Percentiles rank a stretch among this genome's conserved stretches.
These are phyloP conservation scores for Amphipoea lucens DNA, from an alignment of 2,888 invertebrate genomes.

Conservation along the genomic window DNA sequence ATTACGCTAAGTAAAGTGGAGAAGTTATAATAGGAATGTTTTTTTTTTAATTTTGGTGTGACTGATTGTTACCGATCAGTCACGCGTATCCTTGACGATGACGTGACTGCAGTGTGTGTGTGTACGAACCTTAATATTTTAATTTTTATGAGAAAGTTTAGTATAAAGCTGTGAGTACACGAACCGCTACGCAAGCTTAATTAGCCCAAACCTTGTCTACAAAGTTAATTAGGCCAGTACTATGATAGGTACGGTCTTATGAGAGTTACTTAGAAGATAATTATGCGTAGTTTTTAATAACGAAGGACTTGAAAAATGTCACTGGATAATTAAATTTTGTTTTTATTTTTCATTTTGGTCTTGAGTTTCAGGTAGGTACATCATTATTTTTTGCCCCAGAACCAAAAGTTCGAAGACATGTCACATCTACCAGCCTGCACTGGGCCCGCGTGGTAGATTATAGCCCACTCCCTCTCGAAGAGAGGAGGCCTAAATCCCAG, in stretches of 20 bases:
- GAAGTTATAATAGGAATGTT: not conserved
- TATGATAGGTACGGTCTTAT: slow-evolving; percentile 6
- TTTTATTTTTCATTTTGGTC: not conserved
- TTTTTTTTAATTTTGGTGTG: too few species aligned
- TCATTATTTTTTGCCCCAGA: not conserved
- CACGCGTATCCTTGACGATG: too few species aligned
- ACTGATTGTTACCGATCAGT: not conserved
- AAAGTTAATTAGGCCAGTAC: slow-evolving; percentile 60
- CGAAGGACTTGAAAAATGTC: not conserved
- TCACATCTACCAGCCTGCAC: not conserved
- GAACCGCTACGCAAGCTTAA: slow-evolving; percentile 40
- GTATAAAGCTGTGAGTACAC: slow-evolving; percentile 18
- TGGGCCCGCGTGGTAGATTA: not conserved
- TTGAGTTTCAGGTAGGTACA: not conserved
- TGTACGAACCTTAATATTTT: not conserved
- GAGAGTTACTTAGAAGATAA: slow-evolving; percentile 38
- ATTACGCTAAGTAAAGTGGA: not conserved
- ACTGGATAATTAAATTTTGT: not conserved
- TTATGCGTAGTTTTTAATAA: slow-evolving; percentile 29
- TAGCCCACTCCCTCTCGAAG: not conserved
- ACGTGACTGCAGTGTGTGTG: not conserved
- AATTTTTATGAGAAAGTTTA: slow-evolving; percentile 14
- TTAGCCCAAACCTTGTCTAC: slow-evolving; percentile 30
- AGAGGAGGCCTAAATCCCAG: not conserved
- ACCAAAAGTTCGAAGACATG: not conserved